A percentile compares a stretch with the other conserved stretches of the same genome.
Evolutionary conservation across 2,797 vertebrate species (phyloP).

Genomic region (Acanthurus lineatus): DNA sequence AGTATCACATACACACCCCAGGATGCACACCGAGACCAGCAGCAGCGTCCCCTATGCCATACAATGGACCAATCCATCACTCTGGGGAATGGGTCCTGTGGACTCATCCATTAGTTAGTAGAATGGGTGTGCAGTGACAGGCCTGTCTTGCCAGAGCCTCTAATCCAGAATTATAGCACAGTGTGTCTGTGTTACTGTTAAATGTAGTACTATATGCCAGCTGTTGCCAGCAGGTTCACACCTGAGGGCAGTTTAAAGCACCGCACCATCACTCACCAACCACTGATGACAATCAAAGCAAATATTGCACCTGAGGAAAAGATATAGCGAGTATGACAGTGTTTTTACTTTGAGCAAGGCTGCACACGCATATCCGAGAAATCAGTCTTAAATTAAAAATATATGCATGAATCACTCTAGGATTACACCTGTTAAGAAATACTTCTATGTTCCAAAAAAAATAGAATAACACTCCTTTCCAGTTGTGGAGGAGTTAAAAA

Average conservation of each 20-base stretch:
- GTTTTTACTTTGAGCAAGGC: constrained; percentile 39
- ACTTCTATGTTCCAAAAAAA: neutral
- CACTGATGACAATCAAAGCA: constrained; percentile 47
- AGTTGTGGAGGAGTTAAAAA: constrained; percentile 35
- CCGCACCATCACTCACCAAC: constrained; percentile 53
- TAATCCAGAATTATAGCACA: constrained; percentile 82
- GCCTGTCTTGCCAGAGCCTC: constrained; percentile 72
- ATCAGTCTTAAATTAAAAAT: constrained; percentile 13
- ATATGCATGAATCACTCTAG: constrained; percentile 16
- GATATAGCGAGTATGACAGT: constrained; percentile 24
- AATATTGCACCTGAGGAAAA: constrained; percentile 26
- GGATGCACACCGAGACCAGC: constrained; percentile 64
- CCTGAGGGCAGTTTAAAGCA: constrained; percentile 57
- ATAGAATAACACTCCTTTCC: constrained; percentile 4
- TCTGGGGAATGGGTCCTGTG: constrained; percentile 73
- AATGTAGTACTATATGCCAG: constrained; percentile 74
- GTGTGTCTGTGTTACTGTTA: constrained; percentile 78
- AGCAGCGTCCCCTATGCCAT: constrained; percentile 60
- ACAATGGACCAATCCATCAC: constrained; percentile 79
- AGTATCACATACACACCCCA: constrained; percentile 64
- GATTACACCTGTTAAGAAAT: constrained; percentile 4
- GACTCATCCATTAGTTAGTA: constrained; percentile 80
- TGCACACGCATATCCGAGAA: constrained; percentile 19
- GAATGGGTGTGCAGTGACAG: constrained; percentile 79
- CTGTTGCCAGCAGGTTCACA: constrained; percentile 77